phyloP scores from a whole-genome alignment of 2,888 invertebrate species.

The Agrotis clavis region DNA sequence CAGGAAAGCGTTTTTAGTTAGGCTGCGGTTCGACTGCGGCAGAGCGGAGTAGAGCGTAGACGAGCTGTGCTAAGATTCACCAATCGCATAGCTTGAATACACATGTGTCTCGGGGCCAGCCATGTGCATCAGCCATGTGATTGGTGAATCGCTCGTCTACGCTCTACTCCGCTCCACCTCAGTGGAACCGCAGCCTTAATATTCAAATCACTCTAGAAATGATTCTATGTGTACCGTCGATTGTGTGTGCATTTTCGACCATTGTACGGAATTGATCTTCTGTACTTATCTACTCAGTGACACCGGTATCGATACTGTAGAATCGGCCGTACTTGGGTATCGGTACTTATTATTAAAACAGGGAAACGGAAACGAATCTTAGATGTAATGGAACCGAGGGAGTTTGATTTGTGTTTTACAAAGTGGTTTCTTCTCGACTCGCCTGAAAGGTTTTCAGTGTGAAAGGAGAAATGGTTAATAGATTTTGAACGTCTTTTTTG shows the following conservation, averaged over 20 bases:
- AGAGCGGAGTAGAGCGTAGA: too few relatives aligned
- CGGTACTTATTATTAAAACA: constrained; percentile 57
- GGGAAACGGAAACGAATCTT: constrained; percentile 46
- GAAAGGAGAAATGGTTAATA: constrained; percentile 21
- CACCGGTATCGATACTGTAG: constrained; percentile 6
- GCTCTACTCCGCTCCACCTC: too few relatives aligned
- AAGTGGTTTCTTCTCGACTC: constrained; percentile 54
- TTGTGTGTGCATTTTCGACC: not conserved
- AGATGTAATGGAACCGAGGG: constrained; percentile 43
- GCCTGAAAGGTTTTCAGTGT: constrained; percentile 25
- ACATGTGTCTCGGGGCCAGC: too few relatives aligned
- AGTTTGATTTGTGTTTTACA: constrained; percentile 61
- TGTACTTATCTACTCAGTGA: constrained; percentile 10
- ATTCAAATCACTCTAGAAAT: too few relatives aligned
- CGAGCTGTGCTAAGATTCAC: too few relatives aligned
- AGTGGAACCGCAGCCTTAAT: too few relatives aligned
- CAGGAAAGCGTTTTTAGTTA: too few relatives aligned
- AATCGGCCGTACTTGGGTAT: constrained; percentile 38
- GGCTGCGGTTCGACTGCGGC: too few relatives aligned
- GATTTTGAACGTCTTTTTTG: constrained; percentile 27
- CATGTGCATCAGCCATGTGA: too few relatives aligned
- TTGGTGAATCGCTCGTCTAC: too few relatives aligned
- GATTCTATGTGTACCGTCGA: too few relatives aligned
- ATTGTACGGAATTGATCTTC: not conserved
- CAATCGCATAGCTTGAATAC: too few relatives aligned